Percentiles rank a stretch among this genome's conserved stretches.
These are phyloP conservation scores for Amphiura filiformis DNA, from an alignment of 35 echinoderm and acorn worm genomes.

Conservation along the genomic window DNA sequence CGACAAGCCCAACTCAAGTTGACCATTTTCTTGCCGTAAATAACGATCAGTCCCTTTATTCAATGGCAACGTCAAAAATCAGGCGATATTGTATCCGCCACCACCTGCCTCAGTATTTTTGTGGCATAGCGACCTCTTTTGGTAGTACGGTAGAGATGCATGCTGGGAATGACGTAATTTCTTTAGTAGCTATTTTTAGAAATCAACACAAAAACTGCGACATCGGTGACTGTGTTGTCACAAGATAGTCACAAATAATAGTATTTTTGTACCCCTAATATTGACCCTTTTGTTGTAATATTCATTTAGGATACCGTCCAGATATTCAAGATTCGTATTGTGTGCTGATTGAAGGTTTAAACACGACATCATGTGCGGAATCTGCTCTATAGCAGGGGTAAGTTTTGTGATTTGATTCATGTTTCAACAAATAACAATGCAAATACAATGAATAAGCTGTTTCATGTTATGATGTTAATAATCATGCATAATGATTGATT, in stretches of 20 bases:
- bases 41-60: no score
- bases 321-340: neutral
- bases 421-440: neutral
- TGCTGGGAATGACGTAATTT: no score
- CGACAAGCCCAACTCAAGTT: no score
- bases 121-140: no score
- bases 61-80: no score
- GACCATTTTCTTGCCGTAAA: no score
- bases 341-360: neutral
- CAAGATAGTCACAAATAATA: neutral
- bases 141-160: no score
- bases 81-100: no score
- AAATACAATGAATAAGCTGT: neutral
- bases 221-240: neutral
- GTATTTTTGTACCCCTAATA: neutral
- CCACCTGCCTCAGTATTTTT: no score
- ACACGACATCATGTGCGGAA: neutral
- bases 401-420: neutral
- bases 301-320: neutral
- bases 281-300: neutral
- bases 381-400: neutral
- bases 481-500: neutral
- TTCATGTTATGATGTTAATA: neutral
- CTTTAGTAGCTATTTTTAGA: no score
- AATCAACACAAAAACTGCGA: no score